These are phyloP conservation scores for Drosophila ohnishii DNA, from an alignment of 1,140 invertebrate species.

Conservation along the genomic window DNA sequence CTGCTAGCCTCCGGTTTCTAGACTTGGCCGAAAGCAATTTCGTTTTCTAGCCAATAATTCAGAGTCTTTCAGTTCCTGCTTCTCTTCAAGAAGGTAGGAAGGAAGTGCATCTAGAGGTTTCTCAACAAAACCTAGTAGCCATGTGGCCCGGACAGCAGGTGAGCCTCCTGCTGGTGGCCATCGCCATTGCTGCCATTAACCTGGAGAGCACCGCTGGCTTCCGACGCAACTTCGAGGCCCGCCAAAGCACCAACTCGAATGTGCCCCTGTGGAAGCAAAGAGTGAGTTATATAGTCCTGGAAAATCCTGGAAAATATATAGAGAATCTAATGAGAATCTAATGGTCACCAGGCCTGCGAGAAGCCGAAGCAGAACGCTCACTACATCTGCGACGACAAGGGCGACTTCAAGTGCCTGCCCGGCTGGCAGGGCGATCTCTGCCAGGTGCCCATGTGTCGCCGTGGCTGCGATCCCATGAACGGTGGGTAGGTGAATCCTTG, in stretches of 20 bases:
- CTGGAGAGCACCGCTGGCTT: constrained; percentile 1
- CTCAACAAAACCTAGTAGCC: background rate
- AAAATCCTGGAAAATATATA: too few species aligned
- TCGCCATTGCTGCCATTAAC: constrained; percentile 1
- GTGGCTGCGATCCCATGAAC: constrained; percentile 94
- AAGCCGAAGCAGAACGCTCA: constrained; percentile 94
- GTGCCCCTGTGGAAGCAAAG: constrained; percentile 93
- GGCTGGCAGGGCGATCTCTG: constrained; percentile 97
- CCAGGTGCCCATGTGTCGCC: constrained; percentile 94
- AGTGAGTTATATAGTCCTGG: constrained; percentile 81
- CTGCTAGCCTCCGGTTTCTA: background rate
- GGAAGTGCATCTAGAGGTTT: too few species aligned
- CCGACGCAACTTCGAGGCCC: constrained; percentile 65
- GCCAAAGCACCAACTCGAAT: constrained; percentile 77
- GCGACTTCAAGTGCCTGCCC: constrained; percentile 94
- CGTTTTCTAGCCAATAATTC: constrained; percentile 2
- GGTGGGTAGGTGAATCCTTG: constrained; percentile 66
- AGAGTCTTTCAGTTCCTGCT: background rate
- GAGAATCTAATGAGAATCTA: too few species aligned
- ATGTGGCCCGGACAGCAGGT: constrained; percentile 8
- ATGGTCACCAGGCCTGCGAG: constrained; percentile 87
- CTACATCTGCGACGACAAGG: constrained; percentile 95
- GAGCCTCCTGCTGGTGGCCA: constrained; percentile 25
- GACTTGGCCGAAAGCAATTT: constrained; percentile 7
- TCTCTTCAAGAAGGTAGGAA: too few species aligned